Percentiles rank a stretch among this genome's conserved stretches.
phyloP scores from a whole-genome alignment of 1,140 invertebrate genomes.

The Calosoma granatense region DNA sequence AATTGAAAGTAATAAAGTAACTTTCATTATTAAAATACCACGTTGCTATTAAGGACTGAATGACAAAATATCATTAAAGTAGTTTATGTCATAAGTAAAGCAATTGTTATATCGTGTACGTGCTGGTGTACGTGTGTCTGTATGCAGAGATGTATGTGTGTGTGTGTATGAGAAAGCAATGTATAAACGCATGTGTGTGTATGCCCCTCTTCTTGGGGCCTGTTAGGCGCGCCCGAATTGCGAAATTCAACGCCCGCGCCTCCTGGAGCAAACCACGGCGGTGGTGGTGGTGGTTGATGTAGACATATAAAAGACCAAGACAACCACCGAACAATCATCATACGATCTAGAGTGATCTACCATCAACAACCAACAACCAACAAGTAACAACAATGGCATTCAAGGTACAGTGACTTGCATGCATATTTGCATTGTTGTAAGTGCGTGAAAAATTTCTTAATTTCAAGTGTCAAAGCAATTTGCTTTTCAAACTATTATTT shows the following conservation, averaged over 20 bases:
- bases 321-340: neutral
- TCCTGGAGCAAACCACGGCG: no score
- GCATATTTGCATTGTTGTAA: neutral
- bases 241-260: neutral
- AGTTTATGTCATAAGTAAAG: no score
- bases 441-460: no score
- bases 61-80: no score
- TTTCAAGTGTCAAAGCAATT: no score
- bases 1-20: no score
- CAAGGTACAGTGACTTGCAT: neutral
- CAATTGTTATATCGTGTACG: no score
- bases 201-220: neutral
- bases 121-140: no score
- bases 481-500: no score
- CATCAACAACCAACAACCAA: neutral
- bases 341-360: neutral
- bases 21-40: no score
- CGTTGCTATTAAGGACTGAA: no score
- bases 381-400: slow-evolving; percentile 3
- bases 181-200: neutral
- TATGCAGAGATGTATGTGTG: neutral
- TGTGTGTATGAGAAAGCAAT: neutral
- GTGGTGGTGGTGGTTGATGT: neutral
- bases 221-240: neutral
- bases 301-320: neutral